A percentile compares a stretch with the other conserved stretches of the same genome.
phyloP scores from a whole-genome alignment of 2,888 invertebrate species.

The Tribolium freemani region DNA sequence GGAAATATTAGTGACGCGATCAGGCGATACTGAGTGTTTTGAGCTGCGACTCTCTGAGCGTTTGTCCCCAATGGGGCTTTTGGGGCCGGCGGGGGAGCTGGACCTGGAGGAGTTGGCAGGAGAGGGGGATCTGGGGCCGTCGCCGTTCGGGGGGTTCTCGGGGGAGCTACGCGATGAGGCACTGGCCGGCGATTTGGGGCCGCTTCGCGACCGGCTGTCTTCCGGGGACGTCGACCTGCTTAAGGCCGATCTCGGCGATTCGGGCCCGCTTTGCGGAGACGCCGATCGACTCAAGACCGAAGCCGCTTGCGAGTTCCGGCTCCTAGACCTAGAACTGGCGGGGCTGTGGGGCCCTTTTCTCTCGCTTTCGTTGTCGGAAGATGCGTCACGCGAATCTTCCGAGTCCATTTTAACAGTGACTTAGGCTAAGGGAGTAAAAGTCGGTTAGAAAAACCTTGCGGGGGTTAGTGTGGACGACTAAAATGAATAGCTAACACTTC shows the following conservation, averaged over 20 bases:
- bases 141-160: constrained; percentile 24
- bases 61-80: constrained; percentile 48
- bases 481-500: constrained; percentile 48
- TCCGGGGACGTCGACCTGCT: constrained; percentile 42
- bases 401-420: constrained; percentile 70
- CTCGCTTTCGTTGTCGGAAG: constrained; percentile 63
- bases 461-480: neutral
- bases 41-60: constrained; percentile 58
- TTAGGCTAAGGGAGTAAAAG: constrained; percentile 50
- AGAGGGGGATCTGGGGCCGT: constrained; percentile 51
- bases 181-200: constrained; percentile 28
- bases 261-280: constrained; percentile 53
- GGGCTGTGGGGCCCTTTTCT: constrained; percentile 56
- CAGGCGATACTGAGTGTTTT: constrained; percentile 53
- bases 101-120: constrained; percentile 52
- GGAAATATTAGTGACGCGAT: constrained; percentile 52
- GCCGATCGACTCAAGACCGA: constrained; percentile 41
- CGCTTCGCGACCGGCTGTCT: constrained; percentile 22
- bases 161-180: constrained; percentile 36
- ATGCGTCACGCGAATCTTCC: constrained; percentile 73
- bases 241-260: constrained; percentile 36
- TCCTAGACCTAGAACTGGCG: constrained; percentile 49
- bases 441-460: neutral
- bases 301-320: constrained; percentile 15
- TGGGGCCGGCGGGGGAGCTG: constrained; percentile 41